Conservation (phyloP, 1,140 invertebrate species). For the Pseudomyrmex pallidus region DNA sequence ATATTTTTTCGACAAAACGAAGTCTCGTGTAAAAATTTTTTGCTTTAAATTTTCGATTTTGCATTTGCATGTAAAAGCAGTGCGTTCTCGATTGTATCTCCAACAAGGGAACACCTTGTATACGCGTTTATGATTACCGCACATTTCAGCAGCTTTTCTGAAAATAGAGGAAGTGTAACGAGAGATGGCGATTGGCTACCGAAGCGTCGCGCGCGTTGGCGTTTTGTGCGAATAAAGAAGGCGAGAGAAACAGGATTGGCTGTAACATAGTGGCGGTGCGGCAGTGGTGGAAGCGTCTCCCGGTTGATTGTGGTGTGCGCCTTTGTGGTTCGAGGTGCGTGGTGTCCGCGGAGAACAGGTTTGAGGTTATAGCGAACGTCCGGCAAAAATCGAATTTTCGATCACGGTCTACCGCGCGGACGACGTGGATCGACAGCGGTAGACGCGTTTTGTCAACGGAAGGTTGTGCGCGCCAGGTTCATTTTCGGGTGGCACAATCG, state of each 20-base stretch:
- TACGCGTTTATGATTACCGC: too few species aligned
- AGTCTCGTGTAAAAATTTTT: too few species aligned
- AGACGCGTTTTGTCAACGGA: constrained; percentile 44
- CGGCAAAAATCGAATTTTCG: constrained; percentile 48
- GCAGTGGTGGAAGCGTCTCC: not conserved
- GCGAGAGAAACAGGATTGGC: not conserved
- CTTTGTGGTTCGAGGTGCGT: constrained; percentile 23
- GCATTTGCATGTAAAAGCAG: too few species aligned
- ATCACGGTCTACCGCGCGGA: constrained; percentile 37
- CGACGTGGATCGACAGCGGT: constrained; percentile 28
- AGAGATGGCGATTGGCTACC: not conserved
- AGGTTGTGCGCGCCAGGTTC: not conserved
- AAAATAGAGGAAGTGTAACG: not conserved
- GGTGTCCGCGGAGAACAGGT: constrained; percentile 14
- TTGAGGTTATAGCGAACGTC: constrained; percentile 73
- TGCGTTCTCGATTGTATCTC: too few species aligned
- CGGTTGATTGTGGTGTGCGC: constrained; percentile 10
- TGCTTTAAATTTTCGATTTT: too few species aligned
- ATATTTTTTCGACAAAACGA: too few species aligned
- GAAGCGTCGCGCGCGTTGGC: not conserved
- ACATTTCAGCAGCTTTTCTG: too few species aligned
- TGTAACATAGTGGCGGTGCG: not conserved
- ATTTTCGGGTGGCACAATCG: not conserved
- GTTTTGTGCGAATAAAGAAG: not conserved
- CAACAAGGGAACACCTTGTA: too few species aligned